Evolutionary conservation across 2,888 invertebrate genomes (phyloP).

Genomic region (Slavum lentiscoides): DNA sequence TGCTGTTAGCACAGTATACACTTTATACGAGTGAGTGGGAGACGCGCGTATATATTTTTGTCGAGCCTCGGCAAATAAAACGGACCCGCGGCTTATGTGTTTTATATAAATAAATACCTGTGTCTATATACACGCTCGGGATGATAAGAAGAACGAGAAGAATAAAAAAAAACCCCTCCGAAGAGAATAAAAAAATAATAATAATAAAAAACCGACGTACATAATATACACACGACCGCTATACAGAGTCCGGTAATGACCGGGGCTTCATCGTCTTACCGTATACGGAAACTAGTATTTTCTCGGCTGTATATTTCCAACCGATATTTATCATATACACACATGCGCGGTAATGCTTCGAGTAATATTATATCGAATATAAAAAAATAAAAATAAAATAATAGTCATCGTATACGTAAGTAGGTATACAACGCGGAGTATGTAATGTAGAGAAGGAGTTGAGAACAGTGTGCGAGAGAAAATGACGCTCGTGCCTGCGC

Average conservation of each 20-base stretch:
- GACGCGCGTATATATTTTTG: no score
- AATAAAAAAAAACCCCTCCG: neutral
- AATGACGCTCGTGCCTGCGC: no score
- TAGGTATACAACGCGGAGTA: neutral
- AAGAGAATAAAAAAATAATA: no score
- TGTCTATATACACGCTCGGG: neutral
- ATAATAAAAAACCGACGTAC: neutral
- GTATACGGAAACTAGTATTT: slow-evolving; percentile 51
- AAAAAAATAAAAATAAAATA: slow-evolving; percentile 5
- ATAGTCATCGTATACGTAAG: neutral
- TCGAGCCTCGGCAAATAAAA: neutral
- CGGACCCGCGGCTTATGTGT: neutral
- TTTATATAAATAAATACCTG: neutral
- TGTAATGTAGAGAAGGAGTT: no score
- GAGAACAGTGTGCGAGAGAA: no score
- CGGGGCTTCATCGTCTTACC: slow-evolving; percentile 27
- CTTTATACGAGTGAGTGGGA: no score
- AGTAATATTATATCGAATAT: neutral
- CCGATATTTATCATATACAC: slow-evolving; percentile 41
- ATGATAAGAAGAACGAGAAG: slow-evolving; percentile 3
- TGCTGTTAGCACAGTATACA: no score
- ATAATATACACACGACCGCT: neutral
- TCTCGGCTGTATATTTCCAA: slow-evolving; percentile 32
- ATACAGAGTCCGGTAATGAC: slow-evolving; percentile 41
- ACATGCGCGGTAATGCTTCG: neutral